A percentile compares a stretch with the other conserved stretches of the same genome.
phyloP scores from a whole-genome alignment of 2,113 vertebrate species.

The Psittacara wagleri region DNA sequence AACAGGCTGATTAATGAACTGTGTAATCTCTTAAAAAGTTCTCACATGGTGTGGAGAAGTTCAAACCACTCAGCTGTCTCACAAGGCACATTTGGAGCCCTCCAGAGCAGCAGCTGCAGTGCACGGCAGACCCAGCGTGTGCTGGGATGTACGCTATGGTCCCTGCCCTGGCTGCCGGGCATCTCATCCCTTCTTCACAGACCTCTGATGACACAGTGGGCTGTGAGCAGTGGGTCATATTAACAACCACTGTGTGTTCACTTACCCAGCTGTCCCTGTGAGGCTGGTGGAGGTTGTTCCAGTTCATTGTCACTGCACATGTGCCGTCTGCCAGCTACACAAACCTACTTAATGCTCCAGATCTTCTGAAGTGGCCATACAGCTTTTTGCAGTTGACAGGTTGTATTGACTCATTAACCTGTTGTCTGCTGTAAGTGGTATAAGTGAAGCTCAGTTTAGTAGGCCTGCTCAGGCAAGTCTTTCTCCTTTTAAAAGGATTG shows the following conservation, averaged over 20 bases:
- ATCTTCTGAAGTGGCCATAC: rapidly evolving
- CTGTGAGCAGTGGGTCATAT: not conserved
- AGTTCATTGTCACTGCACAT: not conserved
- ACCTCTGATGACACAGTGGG: rapidly evolving
- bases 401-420: not conserved
- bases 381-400: not conserved
- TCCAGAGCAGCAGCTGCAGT: rapidly evolving
- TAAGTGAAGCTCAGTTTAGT: not conserved
- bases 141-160: rapidly evolving
- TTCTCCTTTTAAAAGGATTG: not conserved
- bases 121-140: rapidly evolving
- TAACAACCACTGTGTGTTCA: rapidly evolving
- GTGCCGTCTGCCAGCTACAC: not conserved
- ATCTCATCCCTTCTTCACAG: not conserved
- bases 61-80: not conserved
- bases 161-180: not conserved
- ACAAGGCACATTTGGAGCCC: not conserved
- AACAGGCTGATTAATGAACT: conserved; percentile 1
- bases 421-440: not conserved
- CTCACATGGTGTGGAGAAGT: not conserved
- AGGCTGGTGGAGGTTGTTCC: not conserved
- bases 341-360: not conserved
- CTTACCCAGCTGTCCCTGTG: not conserved
- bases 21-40: conserved; percentile 10
- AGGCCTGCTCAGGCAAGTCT: not conserved